Percentiles rank a stretch among this genome's conserved stretches.
phyloP scores from a whole-genome alignment of 2,113 vertebrate genomes.

The Malaclemys terrapin region DNA sequence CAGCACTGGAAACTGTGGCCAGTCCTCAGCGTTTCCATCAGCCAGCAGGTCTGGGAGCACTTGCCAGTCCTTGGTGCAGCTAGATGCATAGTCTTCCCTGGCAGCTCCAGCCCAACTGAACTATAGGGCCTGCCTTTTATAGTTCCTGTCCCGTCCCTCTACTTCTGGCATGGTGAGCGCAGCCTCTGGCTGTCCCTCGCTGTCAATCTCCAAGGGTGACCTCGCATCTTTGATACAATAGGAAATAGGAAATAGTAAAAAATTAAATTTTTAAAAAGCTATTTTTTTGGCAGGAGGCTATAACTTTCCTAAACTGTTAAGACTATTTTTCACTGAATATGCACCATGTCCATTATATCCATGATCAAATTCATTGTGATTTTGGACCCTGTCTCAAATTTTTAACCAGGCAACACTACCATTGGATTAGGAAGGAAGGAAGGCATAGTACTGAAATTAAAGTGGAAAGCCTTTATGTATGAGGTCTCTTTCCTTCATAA shows the following conservation, averaged over 20 bases:
- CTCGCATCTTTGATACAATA: background rate
- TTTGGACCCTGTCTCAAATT: constrained; percentile 13
- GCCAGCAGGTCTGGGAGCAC: too few relatives aligned
- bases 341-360: constrained; percentile 11
- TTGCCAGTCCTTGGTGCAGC: too few relatives aligned
- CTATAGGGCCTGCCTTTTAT: too few relatives aligned
- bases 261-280: background rate
- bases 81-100: too few relatives aligned
- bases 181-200: too few relatives aligned
- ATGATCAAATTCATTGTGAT: constrained; percentile 9
- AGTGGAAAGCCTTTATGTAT: background rate
- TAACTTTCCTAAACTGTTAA: background rate
- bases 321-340: constrained; percentile 51
- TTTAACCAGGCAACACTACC: background rate
- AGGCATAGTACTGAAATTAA: background rate
- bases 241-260: constrained; percentile 44
- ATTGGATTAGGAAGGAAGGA: background rate
- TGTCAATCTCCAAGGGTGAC: too few relatives aligned
- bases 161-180: too few relatives aligned
- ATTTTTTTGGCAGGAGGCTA: constrained; percentile 56
- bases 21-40: too few relatives aligned
- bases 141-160: too few relatives aligned
- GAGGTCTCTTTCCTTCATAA: constrained; percentile 15
- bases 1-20: too few relatives aligned
- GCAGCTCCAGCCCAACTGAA: too few relatives aligned